Percentiles rank a stretch among this genome's conserved stretches.
These are phyloP conservation scores for Drepana arcuata DNA, from an alignment of 1,140 invertebrate genomes.

Conservation along the genomic window DNA sequence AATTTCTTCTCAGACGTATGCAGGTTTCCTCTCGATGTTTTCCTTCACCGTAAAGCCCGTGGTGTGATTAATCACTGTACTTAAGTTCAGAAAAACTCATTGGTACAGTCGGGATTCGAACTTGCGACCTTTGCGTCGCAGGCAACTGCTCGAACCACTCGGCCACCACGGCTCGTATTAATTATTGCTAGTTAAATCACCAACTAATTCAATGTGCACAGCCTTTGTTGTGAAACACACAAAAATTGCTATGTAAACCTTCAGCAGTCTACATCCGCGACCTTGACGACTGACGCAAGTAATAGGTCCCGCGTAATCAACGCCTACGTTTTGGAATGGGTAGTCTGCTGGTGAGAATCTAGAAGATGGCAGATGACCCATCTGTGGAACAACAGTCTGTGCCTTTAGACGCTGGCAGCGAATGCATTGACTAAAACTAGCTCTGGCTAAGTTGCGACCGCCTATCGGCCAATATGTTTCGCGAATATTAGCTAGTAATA, in stretches of 20 bases:
- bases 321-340: slow-evolving; percentile 1
- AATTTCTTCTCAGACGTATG: no score
- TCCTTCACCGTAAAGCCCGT: no score
- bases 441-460: slow-evolving; percentile 12
- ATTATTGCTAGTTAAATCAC: slow-evolving; percentile 3
- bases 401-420: slow-evolving; percentile 7
- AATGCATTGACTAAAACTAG: slow-evolving; percentile 3
- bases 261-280: slow-evolving; percentile 4
- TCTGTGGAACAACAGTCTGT: slow-evolving; percentile 7
- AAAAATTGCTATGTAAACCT: slow-evolving; percentile 9
- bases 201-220: slow-evolving; percentile 10
- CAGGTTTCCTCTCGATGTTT: no score
- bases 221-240: slow-evolving; percentile 7
- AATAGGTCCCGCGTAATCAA: slow-evolving; percentile 6
- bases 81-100: no score
- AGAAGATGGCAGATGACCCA: slow-evolving; percentile 5
- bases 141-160: no score
- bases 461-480: slow-evolving; percentile 25
- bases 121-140: no score
- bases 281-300: slow-evolving; percentile 1
- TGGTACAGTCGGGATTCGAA: no score
- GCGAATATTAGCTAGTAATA: slow-evolving; percentile 11
- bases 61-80: no score
- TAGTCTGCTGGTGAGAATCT: slow-evolving; percentile 1
- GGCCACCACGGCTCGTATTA: no score